These are phyloP conservation scores for Buphagus erythrorhynchus DNA, from an alignment of 2,797 vertebrate species.

Conservation along the genomic window DNA sequence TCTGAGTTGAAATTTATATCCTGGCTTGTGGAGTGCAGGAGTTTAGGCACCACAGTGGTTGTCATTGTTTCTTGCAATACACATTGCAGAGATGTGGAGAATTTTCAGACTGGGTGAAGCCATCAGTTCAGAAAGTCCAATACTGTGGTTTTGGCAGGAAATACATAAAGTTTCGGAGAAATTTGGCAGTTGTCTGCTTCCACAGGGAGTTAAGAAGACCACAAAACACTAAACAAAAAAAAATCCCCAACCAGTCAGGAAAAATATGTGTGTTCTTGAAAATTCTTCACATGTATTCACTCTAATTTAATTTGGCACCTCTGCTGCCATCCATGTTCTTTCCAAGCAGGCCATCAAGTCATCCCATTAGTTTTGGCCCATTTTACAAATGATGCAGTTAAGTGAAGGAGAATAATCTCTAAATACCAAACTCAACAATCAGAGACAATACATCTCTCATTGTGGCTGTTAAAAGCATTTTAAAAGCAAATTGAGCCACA, in stretches of 20 bases:
- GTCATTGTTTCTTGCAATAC: not conserved
- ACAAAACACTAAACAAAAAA: not conserved
- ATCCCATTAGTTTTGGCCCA: not conserved
- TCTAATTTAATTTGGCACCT: not conserved
- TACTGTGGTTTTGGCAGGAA: not conserved
- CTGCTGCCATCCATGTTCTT: not conserved
- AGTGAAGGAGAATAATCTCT: not conserved
- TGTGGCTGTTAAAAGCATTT: not conserved
- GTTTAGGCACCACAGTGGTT: not conserved
- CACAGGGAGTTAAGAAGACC: not conserved
- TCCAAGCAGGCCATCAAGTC: not conserved
- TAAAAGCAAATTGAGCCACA: not conserved
- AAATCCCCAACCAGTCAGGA: not conserved
- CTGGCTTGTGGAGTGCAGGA: not conserved
- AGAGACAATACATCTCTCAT: not conserved
- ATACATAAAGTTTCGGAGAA: not conserved
- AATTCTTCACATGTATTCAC: not conserved
- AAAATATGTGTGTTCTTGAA: not conserved
- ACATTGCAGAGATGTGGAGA: not conserved
- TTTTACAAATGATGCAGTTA: not conserved
- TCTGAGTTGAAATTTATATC: not conserved
- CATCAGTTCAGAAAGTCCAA: not conserved
- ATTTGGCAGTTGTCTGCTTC: not conserved
- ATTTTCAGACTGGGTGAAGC: not conserved
- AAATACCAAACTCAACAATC: not conserved